A percentile compares a stretch with the other conserved stretches of the same genome.
phyloP scores from a whole-genome alignment of 2,888 invertebrate genomes.

The Embidobia sp. region DNA sequence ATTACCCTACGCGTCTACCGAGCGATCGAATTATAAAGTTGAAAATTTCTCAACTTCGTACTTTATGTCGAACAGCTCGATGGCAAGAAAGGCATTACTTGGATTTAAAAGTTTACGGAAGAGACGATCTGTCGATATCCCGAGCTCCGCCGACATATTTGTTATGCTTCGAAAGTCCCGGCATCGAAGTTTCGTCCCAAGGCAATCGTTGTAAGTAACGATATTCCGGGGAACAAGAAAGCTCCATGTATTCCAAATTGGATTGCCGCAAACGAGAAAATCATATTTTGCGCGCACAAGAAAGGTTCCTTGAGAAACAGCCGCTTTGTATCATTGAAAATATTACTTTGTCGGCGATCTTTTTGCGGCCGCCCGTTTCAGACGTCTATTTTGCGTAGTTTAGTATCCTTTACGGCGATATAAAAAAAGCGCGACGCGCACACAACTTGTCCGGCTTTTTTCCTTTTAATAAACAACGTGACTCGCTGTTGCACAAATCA shows the following conservation, averaged over 20 bases:
- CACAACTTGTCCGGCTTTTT: too few relatives aligned
- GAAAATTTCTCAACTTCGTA: conserved; percentile 77
- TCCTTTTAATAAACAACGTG: conserved; percentile 11
- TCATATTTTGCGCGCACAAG: conserved; percentile 58
- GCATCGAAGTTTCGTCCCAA: conserved; percentile 64
- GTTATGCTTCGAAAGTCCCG: conserved; percentile 70
- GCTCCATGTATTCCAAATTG: conserved; percentile 64
- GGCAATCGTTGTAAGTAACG: conserved; percentile 71
- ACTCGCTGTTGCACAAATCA: conserved; percentile 8
- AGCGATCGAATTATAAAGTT: conserved; percentile 80
- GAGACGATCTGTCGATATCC: conserved; percentile 72
- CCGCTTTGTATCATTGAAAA: conserved; percentile 59
- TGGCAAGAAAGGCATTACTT: conserved; percentile 72
- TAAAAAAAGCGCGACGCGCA: too few relatives aligned
- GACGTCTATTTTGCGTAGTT: conserved; percentile 40
- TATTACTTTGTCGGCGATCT: conserved; percentile 33
- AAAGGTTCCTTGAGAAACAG: conserved; percentile 46
- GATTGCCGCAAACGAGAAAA: conserved; percentile 63
- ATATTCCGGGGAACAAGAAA: conserved; percentile 64
- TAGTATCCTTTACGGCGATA: conserved; percentile 18
- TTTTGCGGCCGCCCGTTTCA: conserved; percentile 12
- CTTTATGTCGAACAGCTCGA: conserved; percentile 72
- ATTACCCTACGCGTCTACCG: conserved; percentile 71
- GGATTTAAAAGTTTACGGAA: conserved; percentile 76
- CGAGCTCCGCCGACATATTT: conserved; percentile 63